These are phyloP conservation scores for Drosophila repletoides DNA, from an alignment of 1,140 invertebrate genomes.

Conservation along the genomic window DNA sequence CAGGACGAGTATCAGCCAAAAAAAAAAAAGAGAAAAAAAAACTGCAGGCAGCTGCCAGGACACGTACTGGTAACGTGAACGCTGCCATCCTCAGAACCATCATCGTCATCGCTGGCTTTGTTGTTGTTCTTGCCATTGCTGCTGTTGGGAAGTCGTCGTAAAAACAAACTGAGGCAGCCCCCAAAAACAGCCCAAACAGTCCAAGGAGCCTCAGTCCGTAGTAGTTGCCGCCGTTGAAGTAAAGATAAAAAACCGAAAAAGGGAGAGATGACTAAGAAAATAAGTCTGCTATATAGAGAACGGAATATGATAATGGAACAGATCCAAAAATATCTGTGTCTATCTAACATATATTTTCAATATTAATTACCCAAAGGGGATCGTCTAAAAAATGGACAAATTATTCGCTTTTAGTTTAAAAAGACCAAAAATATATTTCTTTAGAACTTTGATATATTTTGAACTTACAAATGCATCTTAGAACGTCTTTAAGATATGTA, in stretches of 20 bases:
- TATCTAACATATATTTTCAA: too few species aligned
- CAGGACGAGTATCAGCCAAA: neutral
- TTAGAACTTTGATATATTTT: too few species aligned
- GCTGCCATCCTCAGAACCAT: constrained; percentile 25
- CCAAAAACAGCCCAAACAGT: constrained; percentile 19
- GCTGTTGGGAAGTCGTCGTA: constrained; percentile 59
- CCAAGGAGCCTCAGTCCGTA: neutral
- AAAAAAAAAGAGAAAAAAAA: constrained; percentile 20
- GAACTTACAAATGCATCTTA: too few species aligned
- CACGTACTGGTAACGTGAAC: constrained; percentile 67
- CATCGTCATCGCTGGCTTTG: constrained; percentile 34
- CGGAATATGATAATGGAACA: too few species aligned
- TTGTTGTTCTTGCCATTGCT: constrained; percentile 40
- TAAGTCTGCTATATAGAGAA: too few species aligned
- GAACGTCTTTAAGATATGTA: too few species aligned
- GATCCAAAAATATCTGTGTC: too few species aligned
- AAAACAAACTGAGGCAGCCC: constrained; percentile 72
- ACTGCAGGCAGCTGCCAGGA: constrained; percentile 74
- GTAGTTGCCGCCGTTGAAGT: neutral
- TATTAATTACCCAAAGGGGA: neutral
- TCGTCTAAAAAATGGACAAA: too few species aligned
- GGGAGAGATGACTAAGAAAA: neutral
- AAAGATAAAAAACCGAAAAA: neutral
- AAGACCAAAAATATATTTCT: too few species aligned
- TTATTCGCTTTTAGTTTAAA: too few species aligned